Base-by-base conservation (phyloP, 1,140 invertebrate genomes). In the Penaeus chinensis region DNA sequence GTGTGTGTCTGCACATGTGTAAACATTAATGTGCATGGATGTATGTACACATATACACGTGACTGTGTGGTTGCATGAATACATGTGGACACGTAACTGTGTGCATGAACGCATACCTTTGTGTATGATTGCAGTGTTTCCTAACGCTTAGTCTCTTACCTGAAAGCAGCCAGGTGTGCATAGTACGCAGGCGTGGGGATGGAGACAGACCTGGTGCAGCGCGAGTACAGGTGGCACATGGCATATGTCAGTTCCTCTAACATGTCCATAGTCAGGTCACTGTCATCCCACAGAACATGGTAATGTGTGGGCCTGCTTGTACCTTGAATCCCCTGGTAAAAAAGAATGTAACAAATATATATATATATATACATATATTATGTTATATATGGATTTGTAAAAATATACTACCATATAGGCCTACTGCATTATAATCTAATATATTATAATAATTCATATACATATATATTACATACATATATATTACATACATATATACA, bases 181-280 rank as follows among this genome's bases (percentile, higher is more conserved):
- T 98, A 98, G 92, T 98, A 98, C 0, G 97, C 98, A 3, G 97
- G 97, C 1, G 98, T 96, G 3, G 97, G 97, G 93, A 98, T 98
- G 20, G 96, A 97, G 0, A 99, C 97, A 4, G 96, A 94, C 82
- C 97, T 94, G 80, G 95, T 96, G 91, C 97, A 99, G 24, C 97
- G 94, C 4, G 95, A 94, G 92, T 97, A 98, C 93, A 97, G 93
- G 91, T 98, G 96, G 92, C 97, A 99, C 27, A 99, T 92, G 91
- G 96, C 95, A 92, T 96, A 98, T 0, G 97, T 96, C 82, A 98
- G 91, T 89, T 94, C 92, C 92, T 98, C 96, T n/a, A 98, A 93
- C 83, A 96, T 93, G 92, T 98, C 95, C 89, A 96, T 94, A 3
- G 93, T 92, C 89, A 98, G 93, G 20, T 95, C 91, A 69, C 93